These are phyloP conservation scores for Xyrauchen texanus DNA, from an alignment of 2,113 vertebrate species.

Conservation along the genomic window DNA sequence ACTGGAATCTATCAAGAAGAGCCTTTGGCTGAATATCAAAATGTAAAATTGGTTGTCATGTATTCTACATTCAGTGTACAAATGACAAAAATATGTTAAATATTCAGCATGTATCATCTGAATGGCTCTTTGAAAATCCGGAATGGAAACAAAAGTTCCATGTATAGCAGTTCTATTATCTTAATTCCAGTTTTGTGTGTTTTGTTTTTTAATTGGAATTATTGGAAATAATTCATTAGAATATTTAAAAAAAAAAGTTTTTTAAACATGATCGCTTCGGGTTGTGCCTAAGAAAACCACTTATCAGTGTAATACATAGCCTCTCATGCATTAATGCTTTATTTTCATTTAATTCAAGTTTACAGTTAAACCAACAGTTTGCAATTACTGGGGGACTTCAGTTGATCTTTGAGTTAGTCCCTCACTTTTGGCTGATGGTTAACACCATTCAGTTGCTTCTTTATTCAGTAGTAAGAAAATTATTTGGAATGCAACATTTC, in stretches of 20 bases:
- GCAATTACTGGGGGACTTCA: neutral
- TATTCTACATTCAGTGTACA: neutral
- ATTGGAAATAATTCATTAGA: too few species aligned
- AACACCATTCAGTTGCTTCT: neutral
- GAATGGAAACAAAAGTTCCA: too few species aligned
- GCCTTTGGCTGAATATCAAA: constrained; percentile 19
- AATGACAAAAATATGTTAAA: neutral
- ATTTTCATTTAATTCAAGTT: too few species aligned
- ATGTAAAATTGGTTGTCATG: constrained; percentile 19
- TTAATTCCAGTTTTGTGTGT: too few species aligned
- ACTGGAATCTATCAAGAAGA: constrained; percentile 7
- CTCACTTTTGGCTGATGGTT: neutral
- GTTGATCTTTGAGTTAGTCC: constrained; percentile 16
- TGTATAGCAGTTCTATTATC: too few species aligned
- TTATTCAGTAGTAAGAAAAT: too few species aligned
- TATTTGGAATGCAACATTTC: constrained; percentile 17
- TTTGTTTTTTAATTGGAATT: too few species aligned
- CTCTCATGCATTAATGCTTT: too few species aligned
- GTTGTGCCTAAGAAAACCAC: too few species aligned
- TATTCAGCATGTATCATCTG: neutral
- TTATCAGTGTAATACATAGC: too few species aligned
- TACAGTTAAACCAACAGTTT: neutral
- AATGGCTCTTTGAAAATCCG: neutral
- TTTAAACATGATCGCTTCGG: too few species aligned
- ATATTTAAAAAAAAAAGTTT: too few species aligned